phyloP scores from a whole-genome alignment of 2,113 vertebrate genomes.

The Boulengeromyrus knoepffleri region DNA sequence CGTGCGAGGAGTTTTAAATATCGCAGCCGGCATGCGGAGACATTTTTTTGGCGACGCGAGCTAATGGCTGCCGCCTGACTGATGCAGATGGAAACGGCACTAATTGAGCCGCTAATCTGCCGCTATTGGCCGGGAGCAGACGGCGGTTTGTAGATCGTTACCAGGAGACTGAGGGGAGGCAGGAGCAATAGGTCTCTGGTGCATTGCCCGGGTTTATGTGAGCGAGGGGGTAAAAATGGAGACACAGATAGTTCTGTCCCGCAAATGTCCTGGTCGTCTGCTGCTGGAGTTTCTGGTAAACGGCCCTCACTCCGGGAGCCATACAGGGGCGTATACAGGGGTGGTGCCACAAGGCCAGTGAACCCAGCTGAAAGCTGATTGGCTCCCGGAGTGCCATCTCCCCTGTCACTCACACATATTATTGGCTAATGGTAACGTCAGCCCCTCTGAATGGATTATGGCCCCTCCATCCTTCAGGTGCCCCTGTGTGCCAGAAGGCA shows the following conservation, averaged over 20 bases:
- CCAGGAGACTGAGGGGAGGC: neutral
- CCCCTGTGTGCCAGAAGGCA: neutral
- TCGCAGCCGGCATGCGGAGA: neutral
- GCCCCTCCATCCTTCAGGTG: neutral
- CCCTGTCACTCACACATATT: neutral
- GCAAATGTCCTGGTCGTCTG: neutral
- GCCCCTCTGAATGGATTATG: neutral
- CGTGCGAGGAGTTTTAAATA: neutral
- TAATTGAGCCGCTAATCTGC: constrained; percentile 1
- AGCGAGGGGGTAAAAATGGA: neutral
- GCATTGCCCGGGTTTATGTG: neutral
- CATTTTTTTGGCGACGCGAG: neutral
- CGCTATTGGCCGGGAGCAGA: neutral
- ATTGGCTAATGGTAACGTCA: neutral
- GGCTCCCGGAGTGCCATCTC: neutral
- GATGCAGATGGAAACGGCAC: neutral
- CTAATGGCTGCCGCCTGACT: neutral
- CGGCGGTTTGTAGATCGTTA: neutral
- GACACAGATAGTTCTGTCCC: too few relatives aligned
- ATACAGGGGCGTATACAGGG: neutral
- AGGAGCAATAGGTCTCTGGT: neutral
- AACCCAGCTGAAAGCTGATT: neutral
- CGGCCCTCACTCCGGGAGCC: neutral
- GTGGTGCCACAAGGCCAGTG: neutral
- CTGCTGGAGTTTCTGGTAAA: neutral